These are phyloP conservation scores for Acipenser ruthenus DNA, from an alignment of 2,797 vertebrate genomes.

Conservation along the genomic window DNA sequence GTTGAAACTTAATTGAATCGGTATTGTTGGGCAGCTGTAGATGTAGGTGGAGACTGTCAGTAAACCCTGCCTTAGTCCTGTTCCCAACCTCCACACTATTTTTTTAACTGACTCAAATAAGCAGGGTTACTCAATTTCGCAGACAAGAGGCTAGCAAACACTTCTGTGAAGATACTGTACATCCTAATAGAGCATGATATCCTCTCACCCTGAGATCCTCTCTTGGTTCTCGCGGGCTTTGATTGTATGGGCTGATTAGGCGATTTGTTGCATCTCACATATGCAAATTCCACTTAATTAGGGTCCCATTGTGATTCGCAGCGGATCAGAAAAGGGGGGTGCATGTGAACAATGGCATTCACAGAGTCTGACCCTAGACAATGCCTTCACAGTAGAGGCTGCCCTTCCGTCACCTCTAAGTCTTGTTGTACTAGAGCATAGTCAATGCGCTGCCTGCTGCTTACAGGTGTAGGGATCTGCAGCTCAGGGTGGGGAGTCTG, in stretches of 20 bases:
- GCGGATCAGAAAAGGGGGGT: constrained; percentile 13
- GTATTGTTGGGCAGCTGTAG: no score
- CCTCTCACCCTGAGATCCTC: constrained; percentile 21
- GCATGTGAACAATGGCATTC: constrained; percentile 1
- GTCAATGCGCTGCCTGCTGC: background rate
- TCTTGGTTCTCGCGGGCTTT: constrained; percentile 4
- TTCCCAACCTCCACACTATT: no score
- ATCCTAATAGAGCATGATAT: background rate
- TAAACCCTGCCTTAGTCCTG: no score
- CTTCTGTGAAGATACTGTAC: constrained; percentile 11
- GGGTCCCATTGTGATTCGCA: constrained; percentile 32
- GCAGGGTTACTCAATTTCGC: no score
- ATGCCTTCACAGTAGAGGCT: constrained; percentile 5
- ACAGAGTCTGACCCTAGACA: background rate
- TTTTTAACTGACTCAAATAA: no score
- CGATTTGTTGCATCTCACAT: constrained; percentile 57
- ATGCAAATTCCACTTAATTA: constrained; percentile 56
- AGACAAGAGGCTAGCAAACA: constrained; percentile 12
- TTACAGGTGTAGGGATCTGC: constrained; percentile 9
- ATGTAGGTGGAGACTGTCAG: no score
- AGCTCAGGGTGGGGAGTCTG: no score
- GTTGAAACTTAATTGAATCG: no score
- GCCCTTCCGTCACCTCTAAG: background rate
- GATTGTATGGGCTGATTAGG: constrained; percentile 34
- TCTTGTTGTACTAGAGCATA: background rate